These are phyloP conservation scores for Conomelus anceps DNA, from an alignment of 2,888 invertebrate genomes.

Conservation along the genomic window DNA sequence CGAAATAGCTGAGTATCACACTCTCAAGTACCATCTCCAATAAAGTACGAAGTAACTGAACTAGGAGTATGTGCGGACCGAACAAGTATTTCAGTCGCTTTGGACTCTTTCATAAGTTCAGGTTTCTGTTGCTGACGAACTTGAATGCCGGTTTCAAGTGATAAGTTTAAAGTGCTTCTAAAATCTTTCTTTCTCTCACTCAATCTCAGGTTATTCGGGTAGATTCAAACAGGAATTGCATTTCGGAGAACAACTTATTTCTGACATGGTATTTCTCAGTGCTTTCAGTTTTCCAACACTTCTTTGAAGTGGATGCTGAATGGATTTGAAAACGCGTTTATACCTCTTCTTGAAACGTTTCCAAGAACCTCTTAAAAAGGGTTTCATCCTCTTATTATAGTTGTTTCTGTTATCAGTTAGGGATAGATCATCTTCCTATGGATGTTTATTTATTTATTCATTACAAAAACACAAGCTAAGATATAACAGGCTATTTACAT, in stretches of 20 bases:
- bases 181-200: background rate
- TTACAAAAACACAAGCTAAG: no score
- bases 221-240: background rate
- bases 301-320: background rate
- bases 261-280: background rate
- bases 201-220: background rate
- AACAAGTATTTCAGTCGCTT: no score
- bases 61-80: no score
- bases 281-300: background rate
- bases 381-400: background rate
- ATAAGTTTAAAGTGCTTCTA: background rate
- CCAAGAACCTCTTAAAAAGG: background rate
- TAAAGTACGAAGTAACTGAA: no score
- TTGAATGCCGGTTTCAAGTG: background rate
- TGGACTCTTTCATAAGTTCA: background rate
- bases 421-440: background rate
- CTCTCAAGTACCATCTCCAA: no score
- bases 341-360: background rate
- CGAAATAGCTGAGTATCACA: no score
- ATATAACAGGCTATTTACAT: no score
- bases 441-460: no score
- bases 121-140: background rate
- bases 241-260: background rate
- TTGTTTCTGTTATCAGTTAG: background rate
- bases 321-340: background rate